Conservation (phyloP, 2,113 vertebrate genomes). For the Varanus salvator region DNA sequence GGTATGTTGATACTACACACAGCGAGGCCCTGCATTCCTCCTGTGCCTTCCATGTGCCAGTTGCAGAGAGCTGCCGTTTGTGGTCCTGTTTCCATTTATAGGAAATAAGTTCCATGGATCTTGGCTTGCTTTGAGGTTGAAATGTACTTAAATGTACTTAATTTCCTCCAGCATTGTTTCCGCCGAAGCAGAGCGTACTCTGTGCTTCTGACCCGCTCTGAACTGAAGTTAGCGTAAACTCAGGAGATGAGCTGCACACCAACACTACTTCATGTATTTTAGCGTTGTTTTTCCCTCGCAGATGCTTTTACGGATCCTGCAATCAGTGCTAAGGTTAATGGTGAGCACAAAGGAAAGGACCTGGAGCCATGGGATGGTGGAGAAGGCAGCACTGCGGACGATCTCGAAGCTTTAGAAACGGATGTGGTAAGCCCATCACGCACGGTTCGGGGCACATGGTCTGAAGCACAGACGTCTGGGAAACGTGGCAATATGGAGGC, state of each 20-base stretch:
- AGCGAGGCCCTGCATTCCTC: not conserved
- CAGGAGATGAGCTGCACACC: not conserved
- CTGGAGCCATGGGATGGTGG: conserved; percentile 98
- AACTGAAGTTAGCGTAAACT: not conserved
- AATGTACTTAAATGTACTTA: no score
- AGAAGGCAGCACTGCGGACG: conserved; percentile 83
- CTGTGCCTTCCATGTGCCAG: not conserved
- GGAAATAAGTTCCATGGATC: not conserved
- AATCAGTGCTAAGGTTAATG: conserved; percentile 92
- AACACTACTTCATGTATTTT: not conserved
- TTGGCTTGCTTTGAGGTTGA: not conserved
- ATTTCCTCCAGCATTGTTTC: not conserved
- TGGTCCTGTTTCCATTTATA: not conserved
- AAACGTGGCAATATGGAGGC: not conserved
- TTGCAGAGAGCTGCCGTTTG: not conserved
- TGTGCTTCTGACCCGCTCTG: no score
- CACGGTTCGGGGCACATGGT: not conserved
- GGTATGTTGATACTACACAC: not conserved
- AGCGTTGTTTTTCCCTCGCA: conserved; percentile 64
- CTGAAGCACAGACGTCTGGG: not conserved
- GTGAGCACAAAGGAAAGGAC: conserved; percentile 97
- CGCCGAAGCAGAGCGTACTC: no score
- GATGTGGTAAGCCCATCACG: conserved; percentile 85
- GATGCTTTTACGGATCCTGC: conserved; percentile 97
- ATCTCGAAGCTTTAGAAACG: conserved; percentile 93